phyloP scores from a whole-genome alignment of 2,888 invertebrate species.

The Sarcophaga variegata region DNA sequence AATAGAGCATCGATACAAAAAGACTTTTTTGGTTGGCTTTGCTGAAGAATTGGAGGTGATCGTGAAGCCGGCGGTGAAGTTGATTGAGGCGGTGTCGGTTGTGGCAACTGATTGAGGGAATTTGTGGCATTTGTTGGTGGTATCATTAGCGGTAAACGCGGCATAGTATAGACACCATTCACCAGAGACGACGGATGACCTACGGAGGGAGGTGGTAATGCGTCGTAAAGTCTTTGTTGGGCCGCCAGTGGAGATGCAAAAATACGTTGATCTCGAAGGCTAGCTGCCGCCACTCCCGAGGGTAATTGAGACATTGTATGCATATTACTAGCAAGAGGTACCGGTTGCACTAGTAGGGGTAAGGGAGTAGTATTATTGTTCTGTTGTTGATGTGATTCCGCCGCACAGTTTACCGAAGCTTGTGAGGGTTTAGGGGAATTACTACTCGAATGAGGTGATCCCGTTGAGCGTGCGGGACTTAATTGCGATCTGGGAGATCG shows the following conservation, averaged over 20 bases:
- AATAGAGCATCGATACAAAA: conserved; percentile 95
- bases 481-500: conserved; percentile 72
- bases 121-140: conserved; percentile 72
- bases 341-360: conserved; percentile 75
- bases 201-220: conserved; percentile 65
- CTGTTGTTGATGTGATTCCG: conserved; percentile 9
- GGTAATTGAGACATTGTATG: conserved; percentile 53
- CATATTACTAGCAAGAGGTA: conserved; percentile 71
- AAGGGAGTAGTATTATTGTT: conserved; percentile 69
- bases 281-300: conserved; percentile 41
- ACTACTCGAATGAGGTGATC: conserved; percentile 74
- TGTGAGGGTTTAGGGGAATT: conserved; percentile 72
- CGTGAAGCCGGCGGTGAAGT: conserved; percentile 64
- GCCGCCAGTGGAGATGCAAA: conserved; percentile 63
- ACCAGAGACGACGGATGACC: conserved; percentile 71
- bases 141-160: conserved; percentile 75
- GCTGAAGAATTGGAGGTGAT: conserved; percentile 71
- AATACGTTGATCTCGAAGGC: conserved; percentile 72
- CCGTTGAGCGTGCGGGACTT: conserved; percentile 72
- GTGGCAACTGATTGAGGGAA: conserved; percentile 49
- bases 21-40: conserved; percentile 85
- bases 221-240: conserved; percentile 63
- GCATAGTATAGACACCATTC: conserved; percentile 75
- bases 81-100: conserved; percentile 46
- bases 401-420: not conserved